Conservation (phyloP, 1,140 invertebrate genomes). For the Hirudo medicinalis region DNA sequence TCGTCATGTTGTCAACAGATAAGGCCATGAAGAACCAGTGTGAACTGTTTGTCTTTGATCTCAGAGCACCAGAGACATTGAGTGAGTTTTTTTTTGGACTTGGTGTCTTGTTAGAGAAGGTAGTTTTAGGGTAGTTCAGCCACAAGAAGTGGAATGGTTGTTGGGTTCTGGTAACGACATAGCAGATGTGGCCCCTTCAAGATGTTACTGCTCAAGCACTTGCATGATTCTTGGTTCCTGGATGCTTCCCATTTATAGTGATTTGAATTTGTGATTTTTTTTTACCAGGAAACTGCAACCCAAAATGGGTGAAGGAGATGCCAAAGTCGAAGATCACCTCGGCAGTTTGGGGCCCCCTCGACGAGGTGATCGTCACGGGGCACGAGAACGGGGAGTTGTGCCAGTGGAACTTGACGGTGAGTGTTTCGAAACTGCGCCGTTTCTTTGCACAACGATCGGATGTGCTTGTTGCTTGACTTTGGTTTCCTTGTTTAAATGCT, state of each 20-base stretch:
- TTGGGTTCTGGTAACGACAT: not conserved
- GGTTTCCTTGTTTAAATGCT: not conserved
- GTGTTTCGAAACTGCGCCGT: conserved; percentile 20
- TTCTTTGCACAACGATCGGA: not conserved
- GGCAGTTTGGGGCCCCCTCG: conserved; percentile 77
- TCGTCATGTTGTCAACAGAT: conserved; percentile 82
- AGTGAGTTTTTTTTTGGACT: conserved; percentile 28
- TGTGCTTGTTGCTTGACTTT: not conserved
- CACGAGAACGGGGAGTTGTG: conserved; percentile 82
- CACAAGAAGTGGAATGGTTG: not conserved
- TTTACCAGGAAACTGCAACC: conserved; percentile 36
- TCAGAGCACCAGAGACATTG: conserved; percentile 33
- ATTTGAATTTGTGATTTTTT: not conserved
- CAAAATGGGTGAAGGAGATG: conserved; percentile 32
- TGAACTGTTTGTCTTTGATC: conserved; percentile 63
- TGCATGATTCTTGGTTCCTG: not conserved
- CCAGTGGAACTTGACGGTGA: conserved; percentile 76
- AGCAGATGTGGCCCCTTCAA: too few species aligned
- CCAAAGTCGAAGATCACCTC: conserved; percentile 66
- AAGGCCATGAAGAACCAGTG: conserved; percentile 75
- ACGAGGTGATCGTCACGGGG: conserved; percentile 80
- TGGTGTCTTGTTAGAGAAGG: not conserved
- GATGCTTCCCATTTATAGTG: not conserved
- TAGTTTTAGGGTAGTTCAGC: not conserved
- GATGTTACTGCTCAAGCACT: too few species aligned